A percentile compares a stretch with the other conserved stretches of the same genome.
Conservation (phyloP, 2,113 vertebrate species). For the Sceloporus tristichus region DNA sequence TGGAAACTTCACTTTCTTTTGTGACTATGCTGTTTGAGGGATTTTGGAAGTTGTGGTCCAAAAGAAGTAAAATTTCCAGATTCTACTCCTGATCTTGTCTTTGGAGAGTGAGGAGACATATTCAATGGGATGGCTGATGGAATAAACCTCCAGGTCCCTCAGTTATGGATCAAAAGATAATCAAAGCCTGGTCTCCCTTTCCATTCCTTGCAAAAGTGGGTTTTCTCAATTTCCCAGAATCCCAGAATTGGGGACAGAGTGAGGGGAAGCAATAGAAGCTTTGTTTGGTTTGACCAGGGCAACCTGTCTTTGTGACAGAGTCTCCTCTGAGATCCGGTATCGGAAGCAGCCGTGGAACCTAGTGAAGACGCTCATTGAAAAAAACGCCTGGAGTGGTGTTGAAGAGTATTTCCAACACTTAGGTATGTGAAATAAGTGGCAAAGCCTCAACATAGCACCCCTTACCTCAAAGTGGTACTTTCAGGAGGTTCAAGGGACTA, state of each 20-base stretch:
- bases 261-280: not conserved
- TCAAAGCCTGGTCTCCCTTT: not conserved
- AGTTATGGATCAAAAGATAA: not conserved
- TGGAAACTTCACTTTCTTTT: too few species aligned
- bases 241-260: not conserved
- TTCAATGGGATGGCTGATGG: not conserved
- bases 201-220: not conserved
- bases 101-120: not conserved
- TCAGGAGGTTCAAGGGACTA: not conserved
- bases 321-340: conserved; percentile 93
- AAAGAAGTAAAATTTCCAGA: not conserved
- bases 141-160: not conserved
- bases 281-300: not conserved
- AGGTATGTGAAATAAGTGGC: conserved; percentile 71
- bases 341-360: conserved; percentile 93
- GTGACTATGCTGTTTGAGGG: too few species aligned
- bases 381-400: conserved; percentile 92
- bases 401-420: conserved; percentile 91
- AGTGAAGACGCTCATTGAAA: conserved; percentile 90
- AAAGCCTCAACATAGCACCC: not conserved
- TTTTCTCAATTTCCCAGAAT: not conserved
- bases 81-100: not conserved
- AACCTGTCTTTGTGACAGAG: conserved; percentile 68
- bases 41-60: not conserved
- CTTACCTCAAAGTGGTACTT: not conserved